Evolutionary conservation across 1,140 invertebrate genomes (phyloP).

Genomic region (Polypedilum pembai): DNA sequence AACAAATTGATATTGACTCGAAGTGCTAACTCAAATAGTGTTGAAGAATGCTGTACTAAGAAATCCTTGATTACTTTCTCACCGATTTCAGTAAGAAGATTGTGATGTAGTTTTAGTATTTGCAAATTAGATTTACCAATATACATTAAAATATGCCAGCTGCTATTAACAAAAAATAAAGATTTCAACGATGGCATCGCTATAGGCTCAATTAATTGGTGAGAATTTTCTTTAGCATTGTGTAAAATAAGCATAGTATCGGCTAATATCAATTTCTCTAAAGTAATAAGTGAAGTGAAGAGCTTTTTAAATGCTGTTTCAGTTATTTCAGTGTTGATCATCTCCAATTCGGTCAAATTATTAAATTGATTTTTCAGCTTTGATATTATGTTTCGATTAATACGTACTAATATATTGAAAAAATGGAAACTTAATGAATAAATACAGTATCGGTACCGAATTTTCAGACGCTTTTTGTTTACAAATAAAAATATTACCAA

Average conservation of each 20-base stretch:
- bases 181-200: neutral
- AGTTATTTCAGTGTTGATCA: neutral
- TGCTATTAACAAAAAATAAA: neutral
- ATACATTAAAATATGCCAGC: neutral
- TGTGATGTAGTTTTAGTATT: no score
- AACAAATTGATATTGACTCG: neutral
- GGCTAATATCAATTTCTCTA: no score
- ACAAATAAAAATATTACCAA: no score
- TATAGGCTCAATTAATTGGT: neutral
- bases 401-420: neutral
- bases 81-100: no score
- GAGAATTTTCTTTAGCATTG: neutral
- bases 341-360: neutral
- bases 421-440: no score
- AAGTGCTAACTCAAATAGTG: neutral
- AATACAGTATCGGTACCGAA: no score
- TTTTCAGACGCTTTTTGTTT: no score
- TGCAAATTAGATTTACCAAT: neutral
- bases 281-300: neutral
- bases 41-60: neutral
- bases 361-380: neutral
- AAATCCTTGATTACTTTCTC: neutral
- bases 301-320: neutral
- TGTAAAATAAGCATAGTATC: no score
- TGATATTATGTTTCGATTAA: no score